These are phyloP conservation scores for Ectemnius cavifrons DNA, from an alignment of 2,888 invertebrate genomes.

Conservation along the genomic window DNA sequence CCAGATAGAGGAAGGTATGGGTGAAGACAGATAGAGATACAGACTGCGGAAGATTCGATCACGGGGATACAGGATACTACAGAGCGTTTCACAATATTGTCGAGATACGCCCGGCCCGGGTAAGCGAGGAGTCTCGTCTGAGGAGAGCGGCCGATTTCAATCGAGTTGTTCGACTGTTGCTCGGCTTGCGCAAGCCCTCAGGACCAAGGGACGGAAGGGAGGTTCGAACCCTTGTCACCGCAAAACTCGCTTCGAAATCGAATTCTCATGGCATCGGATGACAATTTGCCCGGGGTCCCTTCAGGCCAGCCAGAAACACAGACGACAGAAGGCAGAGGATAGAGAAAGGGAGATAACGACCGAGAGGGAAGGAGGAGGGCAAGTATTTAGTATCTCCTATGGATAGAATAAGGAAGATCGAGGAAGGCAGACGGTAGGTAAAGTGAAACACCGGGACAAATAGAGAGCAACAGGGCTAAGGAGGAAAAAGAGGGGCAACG, in stretches of 20 bases:
- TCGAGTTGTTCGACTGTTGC: not conserved
- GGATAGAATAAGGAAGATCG: not conserved
- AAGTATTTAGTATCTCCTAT: no score
- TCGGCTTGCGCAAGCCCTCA: conserved; percentile 5
- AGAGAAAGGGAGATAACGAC: conserved; percentile 14
- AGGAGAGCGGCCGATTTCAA: not conserved
- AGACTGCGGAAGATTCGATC: conserved; percentile 41
- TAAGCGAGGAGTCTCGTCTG: conserved; percentile 7
- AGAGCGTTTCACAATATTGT: conserved; percentile 60
- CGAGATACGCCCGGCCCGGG: conserved; percentile 31
- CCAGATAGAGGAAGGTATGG: no score
- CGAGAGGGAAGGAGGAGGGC: not conserved
- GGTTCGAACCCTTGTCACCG: conserved; percentile 60
- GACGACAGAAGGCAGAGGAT: not conserved
- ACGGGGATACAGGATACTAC: conserved; percentile 48
- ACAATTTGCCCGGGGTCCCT: conserved; percentile 67
- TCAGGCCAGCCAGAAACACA: not conserved
- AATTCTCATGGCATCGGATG: conserved; percentile 77
- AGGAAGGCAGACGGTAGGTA: not conserved
- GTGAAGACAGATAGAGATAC: no score
- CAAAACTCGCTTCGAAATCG: conserved; percentile 70
- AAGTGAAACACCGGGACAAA: conserved; percentile 4
- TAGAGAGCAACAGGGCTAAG: conserved; percentile 13
- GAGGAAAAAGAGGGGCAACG: conserved; percentile 40
- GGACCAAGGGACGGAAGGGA: conserved; percentile 20